Base-by-base conservation (phyloP, 2,888 invertebrate genomes). In the Lasioglossum leucozonium region DNA sequence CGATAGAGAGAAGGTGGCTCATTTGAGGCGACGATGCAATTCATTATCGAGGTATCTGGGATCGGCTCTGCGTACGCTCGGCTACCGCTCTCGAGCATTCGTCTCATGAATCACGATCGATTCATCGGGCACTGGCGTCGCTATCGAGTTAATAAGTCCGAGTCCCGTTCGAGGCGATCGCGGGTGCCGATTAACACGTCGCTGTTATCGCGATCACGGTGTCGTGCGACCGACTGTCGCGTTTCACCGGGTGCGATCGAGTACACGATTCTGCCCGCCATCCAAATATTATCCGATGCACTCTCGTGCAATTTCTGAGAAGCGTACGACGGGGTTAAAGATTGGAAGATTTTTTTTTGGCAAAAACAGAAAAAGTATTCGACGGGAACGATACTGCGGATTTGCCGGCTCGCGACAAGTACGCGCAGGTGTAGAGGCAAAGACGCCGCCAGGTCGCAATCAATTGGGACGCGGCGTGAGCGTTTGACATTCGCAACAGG, bases 1-100 rank as follows among this genome's bases (percentile, higher is more conserved):
- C 67, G 81, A 65, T 37, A 58, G 75, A 51, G 13, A 30, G 67
- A 71, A 69, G 77, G 72, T 79, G 77, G 72, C 79, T 86, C 87
- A 75, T 91, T 89, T 85, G 77, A 88, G 83, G 87, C 85, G 88
- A 88, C 87, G 88, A 89, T 88, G 89, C 89, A 84, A 91, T 91
- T 91, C 90, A 90, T 91, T 90, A 91, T 91, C 90, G 86, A 85
- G 81, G 82, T 87, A 91, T 91, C 89, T 88, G 85, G 79, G 87
- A 88, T 87, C 84, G 82, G 80, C 73, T n/a, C n/a, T 79, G 79
- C 79, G 87, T 75, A 79, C 79, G n/a, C 51, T 55, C 55, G 79
- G 81, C 81, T 82, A 83, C 74, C 37, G 74, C 79, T 76, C 72
- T 62, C 82, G 71, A 74, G 78, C 77, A 77, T 87, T 86, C 81